Percentiles rank a stretch among this genome's conserved stretches.
These are phyloP conservation scores for Ophioninae sp. DNA, from an alignment of 2,888 invertebrate species.

Conservation along the genomic window DNA sequence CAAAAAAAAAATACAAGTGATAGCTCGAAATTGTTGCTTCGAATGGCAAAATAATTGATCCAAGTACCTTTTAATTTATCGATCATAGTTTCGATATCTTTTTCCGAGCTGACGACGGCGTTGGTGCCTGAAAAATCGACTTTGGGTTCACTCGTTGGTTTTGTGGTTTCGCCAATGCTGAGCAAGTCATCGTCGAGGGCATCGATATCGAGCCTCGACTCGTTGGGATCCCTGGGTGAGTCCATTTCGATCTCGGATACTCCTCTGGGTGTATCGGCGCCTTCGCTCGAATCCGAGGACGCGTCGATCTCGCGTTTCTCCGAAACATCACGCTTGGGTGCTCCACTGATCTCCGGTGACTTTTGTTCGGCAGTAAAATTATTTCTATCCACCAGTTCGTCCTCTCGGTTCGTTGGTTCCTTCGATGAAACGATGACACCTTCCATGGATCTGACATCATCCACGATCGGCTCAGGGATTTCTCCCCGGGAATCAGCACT, in stretches of 20 bases:
- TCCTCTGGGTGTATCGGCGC: conserved; percentile 74
- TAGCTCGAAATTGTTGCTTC: conserved; percentile 7
- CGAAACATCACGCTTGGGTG: conserved; percentile 39
- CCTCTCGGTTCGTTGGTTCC: conserved; percentile 16
- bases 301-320: conserved; percentile 69
- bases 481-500: background rate
- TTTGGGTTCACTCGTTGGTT: conserved; percentile 65
- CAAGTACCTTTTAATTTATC: conserved; percentile 74
- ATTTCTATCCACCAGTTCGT: background rate
- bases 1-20: background rate
- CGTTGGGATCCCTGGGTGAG: conserved; percentile 74
- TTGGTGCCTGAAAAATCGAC: conserved; percentile 71
- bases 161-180: conserved; percentile 28
- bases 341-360: background rate
- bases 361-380: background rate
- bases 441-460: conserved; percentile 30
- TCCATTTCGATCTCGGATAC: conserved; percentile 77
- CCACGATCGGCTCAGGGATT: background rate
- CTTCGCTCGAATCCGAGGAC: conserved; percentile 76
- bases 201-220: conserved; percentile 73
- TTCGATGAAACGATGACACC: conserved; percentile 23
- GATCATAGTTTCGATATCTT: conserved; percentile 79
- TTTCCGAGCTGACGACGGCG: conserved; percentile 74
- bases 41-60: conserved; percentile 63
- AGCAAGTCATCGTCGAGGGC: conserved; percentile 74